Base-by-base conservation (phyloP, 2,888 invertebrate genomes). In the Drosophila picticornis region DNA sequence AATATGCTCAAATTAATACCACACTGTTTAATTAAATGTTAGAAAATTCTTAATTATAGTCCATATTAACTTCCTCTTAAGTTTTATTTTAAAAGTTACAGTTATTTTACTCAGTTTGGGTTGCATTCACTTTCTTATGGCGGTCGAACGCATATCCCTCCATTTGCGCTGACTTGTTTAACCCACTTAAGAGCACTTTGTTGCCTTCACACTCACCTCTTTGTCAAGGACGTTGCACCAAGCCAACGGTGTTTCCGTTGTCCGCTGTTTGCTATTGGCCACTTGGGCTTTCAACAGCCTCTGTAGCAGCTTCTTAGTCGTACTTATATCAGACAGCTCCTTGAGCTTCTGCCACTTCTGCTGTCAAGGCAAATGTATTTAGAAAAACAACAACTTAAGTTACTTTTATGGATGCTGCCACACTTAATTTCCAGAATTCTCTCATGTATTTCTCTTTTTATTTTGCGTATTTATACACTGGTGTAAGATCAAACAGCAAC, bases 401-500 rank as follows among this genome's bases (percentile, higher is more conserved):
- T 85, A 77, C 82, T 73, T 85, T 90, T 81, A 81, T 77, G 80
- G 71, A 36, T 69, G 65, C 84, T 87, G 72, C 79, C 80, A 87
- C 89, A 84, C 76, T 64, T 55, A 62, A 73, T 65, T 80, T 81
- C 60, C 67, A 38, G 55, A 59, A 51, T 52, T 50, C 61, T 62
- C 69, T 59, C 66, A 52, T 62, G 53, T 65, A 52, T 58, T 36
- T 68, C 40, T 59, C 38, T 43, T 64, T 56, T 52, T 59, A 38
- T 48, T 69, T 59, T 56, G 68, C 32, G 63, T 68, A 81, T 81
- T 77, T 81, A 81, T 75, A 52, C 74, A 81, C 71, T 72, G 72
- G 46, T 43, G 59, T 38, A 77, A 88, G 90, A 90, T 90, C 80
- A 88, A 85, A 90, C 83, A 85, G 88, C 83, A 84, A 75, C 77